These are phyloP conservation scores for Collichthys lucidus DNA, from an alignment of 2,113 vertebrate species.

Conservation along the genomic window DNA sequence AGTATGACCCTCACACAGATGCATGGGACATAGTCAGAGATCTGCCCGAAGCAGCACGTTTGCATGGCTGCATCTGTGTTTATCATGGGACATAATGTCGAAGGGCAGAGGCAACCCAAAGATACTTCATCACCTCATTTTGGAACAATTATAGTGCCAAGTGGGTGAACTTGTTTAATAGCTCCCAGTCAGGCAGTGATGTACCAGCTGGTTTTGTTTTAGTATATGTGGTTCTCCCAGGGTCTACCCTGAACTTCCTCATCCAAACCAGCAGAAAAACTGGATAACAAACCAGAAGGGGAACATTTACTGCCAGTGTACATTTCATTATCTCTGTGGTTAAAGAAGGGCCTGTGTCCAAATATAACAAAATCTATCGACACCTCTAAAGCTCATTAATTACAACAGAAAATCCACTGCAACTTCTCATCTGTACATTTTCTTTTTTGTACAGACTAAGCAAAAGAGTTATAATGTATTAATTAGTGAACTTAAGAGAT, in stretches of 20 bases:
- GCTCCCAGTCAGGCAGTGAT: background rate
- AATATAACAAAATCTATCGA: background rate
- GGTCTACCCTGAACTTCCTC: background rate
- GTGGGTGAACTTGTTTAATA: background rate
- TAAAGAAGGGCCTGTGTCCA: background rate
- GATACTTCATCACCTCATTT: background rate
- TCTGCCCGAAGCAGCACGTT: slow-evolving; percentile 85
- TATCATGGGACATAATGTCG: slow-evolving; percentile 59
- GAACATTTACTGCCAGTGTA: slow-evolving; percentile 2
- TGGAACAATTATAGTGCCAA: slow-evolving; percentile 5
- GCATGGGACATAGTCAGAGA: slow-evolving; percentile 84
- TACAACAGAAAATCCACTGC: background rate
- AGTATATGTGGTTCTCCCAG: background rate
- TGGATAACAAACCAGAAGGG: background rate
- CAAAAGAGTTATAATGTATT: background rate
- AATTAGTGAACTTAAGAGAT: background rate
- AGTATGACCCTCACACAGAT: slow-evolving; percentile 84
- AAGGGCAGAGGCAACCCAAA: slow-evolving; percentile 2
- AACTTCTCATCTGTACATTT: background rate
- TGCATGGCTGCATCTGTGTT: slow-evolving; percentile 85
- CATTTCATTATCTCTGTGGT: background rate
- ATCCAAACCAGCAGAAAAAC: background rate
- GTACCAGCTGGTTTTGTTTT: background rate
- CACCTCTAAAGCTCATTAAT: too few relatives aligned
- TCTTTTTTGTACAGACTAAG: background rate